These are phyloP conservation scores for Latrodectus geometricus DNA, from an alignment of 1,140 invertebrate genomes.

Conservation along the genomic window DNA sequence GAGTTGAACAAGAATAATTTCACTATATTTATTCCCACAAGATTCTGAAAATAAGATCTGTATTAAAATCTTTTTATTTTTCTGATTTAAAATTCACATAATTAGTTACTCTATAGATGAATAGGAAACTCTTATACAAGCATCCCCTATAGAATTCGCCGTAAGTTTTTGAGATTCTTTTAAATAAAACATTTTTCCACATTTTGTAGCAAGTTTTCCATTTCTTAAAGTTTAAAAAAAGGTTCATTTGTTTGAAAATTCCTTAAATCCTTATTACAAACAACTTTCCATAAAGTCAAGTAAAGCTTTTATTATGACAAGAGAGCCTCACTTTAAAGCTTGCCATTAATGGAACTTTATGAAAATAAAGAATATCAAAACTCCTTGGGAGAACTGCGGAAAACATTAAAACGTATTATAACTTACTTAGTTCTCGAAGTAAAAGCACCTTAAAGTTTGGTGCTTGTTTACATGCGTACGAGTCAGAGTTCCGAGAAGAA, in stretches of 20 bases:
- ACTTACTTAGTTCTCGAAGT: constrained; percentile 7
- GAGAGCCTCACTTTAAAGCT: background rate
- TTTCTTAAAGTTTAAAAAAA: background rate
- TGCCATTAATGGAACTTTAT: background rate
- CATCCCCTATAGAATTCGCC: too few relatives aligned
- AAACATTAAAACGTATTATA: constrained; percentile 7
- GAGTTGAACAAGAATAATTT: too few relatives aligned
- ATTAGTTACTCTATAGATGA: too few relatives aligned
- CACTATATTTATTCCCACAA: too few relatives aligned
- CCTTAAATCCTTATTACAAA: background rate
- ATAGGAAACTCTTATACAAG: too few relatives aligned
- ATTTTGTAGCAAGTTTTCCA: too few relatives aligned
- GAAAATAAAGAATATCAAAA: background rate
- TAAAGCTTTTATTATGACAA: background rate
- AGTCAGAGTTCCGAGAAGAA: background rate
- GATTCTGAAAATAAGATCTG: too few relatives aligned
- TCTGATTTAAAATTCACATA: too few relatives aligned
- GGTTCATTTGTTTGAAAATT: background rate
- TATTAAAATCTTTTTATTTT: too few relatives aligned
- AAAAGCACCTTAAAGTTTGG: background rate
- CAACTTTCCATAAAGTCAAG: background rate
- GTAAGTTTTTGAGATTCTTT: too few relatives aligned
- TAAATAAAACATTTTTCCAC: too few relatives aligned
- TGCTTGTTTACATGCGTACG: constrained; percentile 21
- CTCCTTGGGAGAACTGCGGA: background rate